phyloP scores from a whole-genome alignment of 35 echinoderm and acorn worm genomes.

The Apostichopus japonicus region DNA sequence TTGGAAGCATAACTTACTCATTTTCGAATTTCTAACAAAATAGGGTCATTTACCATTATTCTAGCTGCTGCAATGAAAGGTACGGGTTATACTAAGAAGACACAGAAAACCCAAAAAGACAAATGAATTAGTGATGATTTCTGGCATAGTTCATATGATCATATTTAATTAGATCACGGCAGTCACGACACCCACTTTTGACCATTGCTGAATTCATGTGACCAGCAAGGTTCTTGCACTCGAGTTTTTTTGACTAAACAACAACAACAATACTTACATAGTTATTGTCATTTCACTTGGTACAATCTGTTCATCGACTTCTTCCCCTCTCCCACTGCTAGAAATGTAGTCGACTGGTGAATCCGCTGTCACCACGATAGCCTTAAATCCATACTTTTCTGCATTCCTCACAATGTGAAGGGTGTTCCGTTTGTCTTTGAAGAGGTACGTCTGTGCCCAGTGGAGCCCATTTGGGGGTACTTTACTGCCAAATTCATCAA shows the following conservation, averaged over 20 bases:
- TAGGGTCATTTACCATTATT: too few relatives aligned
- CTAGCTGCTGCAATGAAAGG: too few relatives aligned
- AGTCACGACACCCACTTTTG: too few relatives aligned
- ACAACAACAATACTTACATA: not conserved
- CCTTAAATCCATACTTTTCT: constrained; percentile 73
- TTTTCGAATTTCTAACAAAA: too few relatives aligned
- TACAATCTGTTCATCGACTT: not conserved
- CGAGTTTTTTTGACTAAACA: not conserved
- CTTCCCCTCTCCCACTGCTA: not conserved
- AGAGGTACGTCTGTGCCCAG: constrained; percentile 69
- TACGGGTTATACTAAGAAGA: too few relatives aligned
- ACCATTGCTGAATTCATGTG: too few relatives aligned
- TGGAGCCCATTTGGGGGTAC: constrained; percentile 17
- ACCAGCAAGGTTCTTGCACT: too few relatives aligned
- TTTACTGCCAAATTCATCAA: constrained; percentile 17
- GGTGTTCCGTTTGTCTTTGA: constrained; percentile 35
- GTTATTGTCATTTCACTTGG: not conserved
- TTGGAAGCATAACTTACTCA: too few relatives aligned
- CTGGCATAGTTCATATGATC: too few relatives aligned
- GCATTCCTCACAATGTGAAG: constrained; percentile 54
- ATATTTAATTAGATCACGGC: too few relatives aligned
- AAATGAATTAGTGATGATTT: too few relatives aligned
- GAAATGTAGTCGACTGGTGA: not conserved
- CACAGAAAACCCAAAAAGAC: too few relatives aligned
- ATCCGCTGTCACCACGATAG: constrained; percentile 74